Conservation (phyloP, 2,888 invertebrate species). For the Fissipunctia ypsillon region DNA sequence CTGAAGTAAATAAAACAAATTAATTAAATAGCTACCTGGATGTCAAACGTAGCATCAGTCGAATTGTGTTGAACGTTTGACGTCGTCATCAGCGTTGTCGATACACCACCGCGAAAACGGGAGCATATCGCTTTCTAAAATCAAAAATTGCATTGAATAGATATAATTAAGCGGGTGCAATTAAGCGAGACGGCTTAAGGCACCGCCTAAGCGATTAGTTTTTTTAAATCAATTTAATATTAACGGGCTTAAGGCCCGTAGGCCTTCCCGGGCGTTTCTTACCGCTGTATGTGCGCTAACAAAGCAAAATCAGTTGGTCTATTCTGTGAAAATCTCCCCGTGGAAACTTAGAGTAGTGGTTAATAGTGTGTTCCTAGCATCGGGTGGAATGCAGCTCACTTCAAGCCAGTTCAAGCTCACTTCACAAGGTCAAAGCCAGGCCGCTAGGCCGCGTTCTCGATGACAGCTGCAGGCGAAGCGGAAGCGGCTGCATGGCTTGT, state of each 20-base stretch:
- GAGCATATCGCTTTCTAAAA: slow-evolving; percentile 22
- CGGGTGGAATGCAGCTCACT: background rate
- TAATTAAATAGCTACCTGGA: too few relatives aligned
- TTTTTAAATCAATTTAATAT: background rate
- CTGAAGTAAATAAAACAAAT: too few relatives aligned
- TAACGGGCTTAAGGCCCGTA: background rate
- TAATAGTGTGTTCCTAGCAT: background rate
- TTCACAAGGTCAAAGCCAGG: background rate
- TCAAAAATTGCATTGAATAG: slow-evolving; percentile 1
- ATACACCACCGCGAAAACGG: background rate
- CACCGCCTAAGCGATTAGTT: background rate
- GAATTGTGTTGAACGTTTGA: slow-evolving; percentile 3
- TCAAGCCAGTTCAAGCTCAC: background rate
- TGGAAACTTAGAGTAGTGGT: background rate
- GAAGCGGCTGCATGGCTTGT: background rate
- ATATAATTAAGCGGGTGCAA: background rate
- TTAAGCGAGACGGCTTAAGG: background rate
- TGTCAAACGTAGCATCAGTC: slow-evolving; percentile 14
- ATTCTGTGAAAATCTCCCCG: background rate
- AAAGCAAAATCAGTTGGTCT: background rate
- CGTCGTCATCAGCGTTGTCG: background rate
- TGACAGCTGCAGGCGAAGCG: background rate
- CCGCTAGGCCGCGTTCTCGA: background rate
- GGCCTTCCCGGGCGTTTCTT: background rate
- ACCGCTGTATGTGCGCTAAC: background rate